Evolutionary conservation across 2,888 invertebrate genomes (phyloP), one percentile per base, ranked within the genome.

Genomic region (Sphaerophoria rueppellii): DNA sequence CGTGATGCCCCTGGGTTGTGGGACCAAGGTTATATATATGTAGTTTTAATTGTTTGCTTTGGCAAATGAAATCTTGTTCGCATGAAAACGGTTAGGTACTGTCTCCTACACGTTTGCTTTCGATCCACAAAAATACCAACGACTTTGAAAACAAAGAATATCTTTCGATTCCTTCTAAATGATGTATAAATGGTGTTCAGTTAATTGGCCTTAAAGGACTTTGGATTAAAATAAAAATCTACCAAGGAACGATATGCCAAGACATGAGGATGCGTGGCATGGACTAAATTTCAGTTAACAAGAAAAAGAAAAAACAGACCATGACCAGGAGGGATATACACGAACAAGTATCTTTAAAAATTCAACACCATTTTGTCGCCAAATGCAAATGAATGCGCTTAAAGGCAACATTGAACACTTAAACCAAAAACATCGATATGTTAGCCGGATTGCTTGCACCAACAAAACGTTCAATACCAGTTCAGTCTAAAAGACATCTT

Each of bases 301-400:
- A 48, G 24, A 24, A 50, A 1, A 52, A 52, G 52, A 35, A 11
- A 50, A 14, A 37, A 46, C 16, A 58, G 60, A 16, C 46, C 40
- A 46, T 52, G 55, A 58, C 58, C 72, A 72, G 55, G 69, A 69
- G 34, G 7, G 32, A 1, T 1, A 73, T 46, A 57, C 34, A 55
- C 2, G 24, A 14, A 48, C 40, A n/a, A 11, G 70, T 58, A 80
- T 52, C 50, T 48, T 46, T 43, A 37, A 11, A 54, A 57, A n/a
- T 67, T 73, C 81, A 67, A 67, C 71, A 83, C 55, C 65, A 75
- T 83, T 83, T 83, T 83, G 83, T 80, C 79, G 75, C 71, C 83
- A 83, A 79, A 83, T 80, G 83, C 75, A 83, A 80, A 80, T 80
- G 75, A 83, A 71, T 83, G 71, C 75, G 71, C 83, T 80, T 72